phyloP scores from a whole-genome alignment of 2,113 vertebrate genomes.

The Cyprinus carpio region DNA sequence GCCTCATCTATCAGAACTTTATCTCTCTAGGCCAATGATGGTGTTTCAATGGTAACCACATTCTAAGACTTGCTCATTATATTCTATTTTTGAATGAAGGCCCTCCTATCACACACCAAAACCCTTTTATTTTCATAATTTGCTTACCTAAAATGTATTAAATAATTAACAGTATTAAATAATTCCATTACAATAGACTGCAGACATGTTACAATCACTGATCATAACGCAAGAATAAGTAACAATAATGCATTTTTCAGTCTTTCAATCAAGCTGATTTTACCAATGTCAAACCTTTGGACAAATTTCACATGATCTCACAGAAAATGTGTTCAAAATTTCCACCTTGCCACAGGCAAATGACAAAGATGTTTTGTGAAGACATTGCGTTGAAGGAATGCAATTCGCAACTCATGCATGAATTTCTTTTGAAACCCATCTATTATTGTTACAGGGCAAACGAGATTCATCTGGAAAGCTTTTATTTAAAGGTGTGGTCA shows the following conservation, averaged over 20 bases:
- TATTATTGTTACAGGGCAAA: background rate
- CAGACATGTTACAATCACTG: background rate
- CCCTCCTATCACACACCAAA: too few species aligned
- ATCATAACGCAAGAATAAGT: background rate
- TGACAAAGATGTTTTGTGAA: slow-evolving; percentile 20
- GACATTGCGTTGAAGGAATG: slow-evolving; percentile 24
- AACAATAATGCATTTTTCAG: background rate
- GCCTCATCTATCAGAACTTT: too few species aligned
- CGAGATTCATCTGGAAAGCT: too few species aligned
- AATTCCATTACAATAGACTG: background rate
- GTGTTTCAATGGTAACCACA: too few species aligned
- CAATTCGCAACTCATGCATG: background rate
- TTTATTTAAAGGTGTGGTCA: too few species aligned
- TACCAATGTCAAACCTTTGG: background rate
- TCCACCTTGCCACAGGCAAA: slow-evolving; percentile 28
- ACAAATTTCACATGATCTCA: background rate
- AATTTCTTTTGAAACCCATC: slow-evolving; percentile 16
- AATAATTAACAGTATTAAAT: too few species aligned
- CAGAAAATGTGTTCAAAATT: slow-evolving; percentile 43
- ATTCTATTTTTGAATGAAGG: too few species aligned
- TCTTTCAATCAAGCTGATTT: slow-evolving; percentile 14
- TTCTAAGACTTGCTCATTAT: too few species aligned
- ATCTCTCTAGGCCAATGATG: too few species aligned
- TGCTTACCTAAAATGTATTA: too few species aligned
- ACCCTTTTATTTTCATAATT: too few species aligned